A percentile compares a stretch with the other conserved stretches of the same genome.
Conservation (phyloP, 2,113 vertebrate genomes). For the Gnathonemus echidnorhynchus region DNA sequence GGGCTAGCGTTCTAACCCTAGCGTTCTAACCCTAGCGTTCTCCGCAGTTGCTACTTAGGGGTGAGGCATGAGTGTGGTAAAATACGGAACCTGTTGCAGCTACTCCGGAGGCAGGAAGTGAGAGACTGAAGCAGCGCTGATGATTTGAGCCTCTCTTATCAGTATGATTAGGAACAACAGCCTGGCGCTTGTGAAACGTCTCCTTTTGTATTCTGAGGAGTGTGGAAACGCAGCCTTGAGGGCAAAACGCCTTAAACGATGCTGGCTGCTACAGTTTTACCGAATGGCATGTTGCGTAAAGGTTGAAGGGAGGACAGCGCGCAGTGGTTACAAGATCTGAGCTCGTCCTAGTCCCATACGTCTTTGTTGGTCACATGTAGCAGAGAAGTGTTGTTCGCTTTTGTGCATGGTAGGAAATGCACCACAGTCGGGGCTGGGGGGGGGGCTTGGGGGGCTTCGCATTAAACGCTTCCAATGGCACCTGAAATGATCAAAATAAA, state of each 20-base stretch:
- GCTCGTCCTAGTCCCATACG: not conserved
- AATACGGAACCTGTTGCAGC: conserved; percentile 31
- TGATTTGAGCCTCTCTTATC: not conserved
- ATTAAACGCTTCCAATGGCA: not conserved
- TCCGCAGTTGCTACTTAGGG: not conserved
- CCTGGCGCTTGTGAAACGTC: not conserved
- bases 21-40: not conserved
- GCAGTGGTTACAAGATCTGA: not conserved
- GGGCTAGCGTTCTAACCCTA: not conserved
- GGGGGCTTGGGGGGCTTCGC: not conserved
- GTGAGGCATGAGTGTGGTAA: conserved; percentile 14
- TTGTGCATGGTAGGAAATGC: not conserved
- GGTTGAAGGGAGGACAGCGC: not conserved
- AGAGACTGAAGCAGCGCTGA: conserved; percentile 22
- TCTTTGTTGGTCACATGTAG: not conserved
- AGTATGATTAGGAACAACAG: not conserved
- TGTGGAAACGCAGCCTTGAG: not conserved
- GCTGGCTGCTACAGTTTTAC: not conserved
- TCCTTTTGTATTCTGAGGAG: not conserved
- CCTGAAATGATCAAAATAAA: not conserved
- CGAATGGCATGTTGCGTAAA: not conserved
- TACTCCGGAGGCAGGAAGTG: conserved; percentile 44
- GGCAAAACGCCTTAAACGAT: not conserved
- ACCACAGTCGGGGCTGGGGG: not conserved
- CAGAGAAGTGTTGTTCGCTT: not conserved